Percentiles rank a stretch among this genome's conserved stretches.
Evolutionary conservation across 1,140 invertebrate species (phyloP).

Genomic region (Drosophila malerkotliana): DNA sequence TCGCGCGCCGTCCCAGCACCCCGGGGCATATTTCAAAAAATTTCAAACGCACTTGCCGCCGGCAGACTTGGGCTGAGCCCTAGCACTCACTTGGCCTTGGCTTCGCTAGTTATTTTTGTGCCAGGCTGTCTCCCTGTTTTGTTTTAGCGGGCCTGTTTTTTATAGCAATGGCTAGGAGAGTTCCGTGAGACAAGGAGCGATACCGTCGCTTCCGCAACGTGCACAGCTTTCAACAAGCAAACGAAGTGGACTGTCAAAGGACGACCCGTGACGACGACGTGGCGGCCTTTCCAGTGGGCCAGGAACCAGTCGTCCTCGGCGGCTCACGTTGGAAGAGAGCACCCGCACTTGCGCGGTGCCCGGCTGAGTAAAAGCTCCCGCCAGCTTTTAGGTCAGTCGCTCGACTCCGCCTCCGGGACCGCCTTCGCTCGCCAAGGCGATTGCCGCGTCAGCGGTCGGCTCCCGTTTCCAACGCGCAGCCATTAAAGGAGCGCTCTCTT

Average conservation of each 20-base stretch:
- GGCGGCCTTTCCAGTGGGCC: constrained; percentile 39
- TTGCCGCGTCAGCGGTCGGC: constrained; percentile 40
- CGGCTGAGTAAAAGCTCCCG: constrained; percentile 36
- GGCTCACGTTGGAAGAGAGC: constrained; percentile 58
- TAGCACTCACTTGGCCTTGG: constrained; percentile 8
- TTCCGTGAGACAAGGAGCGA: neutral
- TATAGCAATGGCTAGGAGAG: neutral
- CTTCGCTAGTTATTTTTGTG: constrained; percentile 37
- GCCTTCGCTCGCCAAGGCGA: constrained; percentile 11
- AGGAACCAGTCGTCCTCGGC: constrained; percentile 38
- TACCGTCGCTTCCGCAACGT: constrained; percentile 63
- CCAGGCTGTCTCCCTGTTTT: constrained; percentile 11
- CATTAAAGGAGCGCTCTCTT: constrained; percentile 40
- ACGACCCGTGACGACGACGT: constrained; percentile 19
- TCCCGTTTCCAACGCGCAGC: constrained; percentile 57
- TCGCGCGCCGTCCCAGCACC: neutral
- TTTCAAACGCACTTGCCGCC: constrained; percentile 42
- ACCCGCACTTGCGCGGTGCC: constrained; percentile 31
- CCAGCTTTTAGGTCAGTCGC: constrained; percentile 58
- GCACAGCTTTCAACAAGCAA: constrained; percentile 78
- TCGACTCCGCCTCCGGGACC: constrained; percentile 2
- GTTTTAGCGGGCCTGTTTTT: constrained; percentile 19
- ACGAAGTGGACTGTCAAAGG: constrained; percentile 75
- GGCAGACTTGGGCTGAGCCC: constrained; percentile 19
- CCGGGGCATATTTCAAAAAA: constrained; percentile 23